Conservation (phyloP, 2,797 vertebrate species). For the Melanotaenia boesemani region DNA sequence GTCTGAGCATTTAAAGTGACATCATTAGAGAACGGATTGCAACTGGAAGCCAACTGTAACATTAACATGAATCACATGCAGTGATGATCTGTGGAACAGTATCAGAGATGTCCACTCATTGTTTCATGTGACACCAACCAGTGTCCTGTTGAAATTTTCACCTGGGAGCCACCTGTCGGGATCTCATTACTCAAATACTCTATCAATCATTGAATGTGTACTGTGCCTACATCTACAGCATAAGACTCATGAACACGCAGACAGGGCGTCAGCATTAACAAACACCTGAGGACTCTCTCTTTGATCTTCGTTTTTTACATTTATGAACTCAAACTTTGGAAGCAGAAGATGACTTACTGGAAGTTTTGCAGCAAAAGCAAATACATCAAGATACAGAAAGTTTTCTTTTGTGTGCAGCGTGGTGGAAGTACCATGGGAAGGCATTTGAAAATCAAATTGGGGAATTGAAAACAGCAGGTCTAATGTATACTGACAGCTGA, state of each 20-base stretch:
- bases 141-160: constrained; percentile 40
- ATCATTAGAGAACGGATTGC: neutral
- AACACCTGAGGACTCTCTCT: constrained; percentile 43
- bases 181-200: constrained; percentile 53
- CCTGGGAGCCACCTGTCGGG: constrained; percentile 45
- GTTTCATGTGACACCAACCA: constrained; percentile 16
- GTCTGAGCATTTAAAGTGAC: constrained; percentile 14
- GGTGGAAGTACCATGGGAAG: constrained; percentile 31
- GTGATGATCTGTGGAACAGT: constrained; percentile 22
- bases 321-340: constrained; percentile 48
- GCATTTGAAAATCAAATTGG: constrained; percentile 40
- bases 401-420: constrained; percentile 34
- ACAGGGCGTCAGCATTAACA: constrained; percentile 42
- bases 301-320: constrained; percentile 53
- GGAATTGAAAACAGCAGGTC: constrained; percentile 30
- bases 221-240: constrained; percentile 70
- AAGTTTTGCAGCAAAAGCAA: constrained; percentile 42
- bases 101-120: constrained; percentile 21
- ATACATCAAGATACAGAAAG: constrained; percentile 14
- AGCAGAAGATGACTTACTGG: constrained; percentile 27
- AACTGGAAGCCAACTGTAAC: constrained; percentile 8
- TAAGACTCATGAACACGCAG: constrained; percentile 53
- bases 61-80: constrained; percentile 19
- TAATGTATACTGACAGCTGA: constrained; percentile 52
- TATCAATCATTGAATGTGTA: constrained; percentile 77